Conservation (phyloP, 2,797 vertebrate species). For the Eupleurogrammus muticus region DNA sequence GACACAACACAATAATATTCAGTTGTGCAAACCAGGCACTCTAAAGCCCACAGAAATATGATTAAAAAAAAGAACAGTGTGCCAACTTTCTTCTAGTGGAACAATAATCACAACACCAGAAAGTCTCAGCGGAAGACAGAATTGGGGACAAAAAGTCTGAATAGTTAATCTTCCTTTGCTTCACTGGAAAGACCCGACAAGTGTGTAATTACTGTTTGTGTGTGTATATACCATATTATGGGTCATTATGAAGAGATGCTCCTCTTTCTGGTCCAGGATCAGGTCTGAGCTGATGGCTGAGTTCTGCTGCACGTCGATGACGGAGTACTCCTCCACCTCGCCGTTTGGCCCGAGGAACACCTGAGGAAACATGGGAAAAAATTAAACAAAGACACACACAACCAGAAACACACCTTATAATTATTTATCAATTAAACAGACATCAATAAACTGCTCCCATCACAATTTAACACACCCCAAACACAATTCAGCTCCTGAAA, state of each 20-base stretch:
- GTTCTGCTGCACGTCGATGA: conserved; percentile 86
- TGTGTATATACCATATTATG: conserved; percentile 85
- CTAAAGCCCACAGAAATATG: conserved; percentile 61
- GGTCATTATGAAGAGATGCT: conserved; percentile 95
- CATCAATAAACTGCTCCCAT: background rate
- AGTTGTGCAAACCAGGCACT: conserved; percentile 36
- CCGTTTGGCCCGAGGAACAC: conserved; percentile 90
- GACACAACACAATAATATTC: conserved; percentile 54
- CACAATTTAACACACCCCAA: too few relatives aligned
- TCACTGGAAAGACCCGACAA: background rate
- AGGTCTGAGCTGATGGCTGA: conserved; percentile 90
- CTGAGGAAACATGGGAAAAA: conserved; percentile 73
- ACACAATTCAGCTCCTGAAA: too few relatives aligned
- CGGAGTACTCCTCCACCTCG: conserved; percentile 87
- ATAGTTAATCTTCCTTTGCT: conserved; percentile 11
- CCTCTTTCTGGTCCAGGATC: conserved; percentile 89
- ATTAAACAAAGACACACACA: background rate
- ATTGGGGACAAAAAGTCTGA: conserved; percentile 40
- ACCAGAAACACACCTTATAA: background rate
- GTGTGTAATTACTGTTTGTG: background rate
- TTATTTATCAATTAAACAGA: background rate
- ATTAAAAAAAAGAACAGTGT: conserved; percentile 61
- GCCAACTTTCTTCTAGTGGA: conserved; percentile 52
- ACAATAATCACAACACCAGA: conserved; percentile 49
- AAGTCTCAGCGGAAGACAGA: conserved; percentile 16